A percentile compares a stretch with the other conserved stretches of the same genome.
These are phyloP conservation scores for Bagarius yarrelli DNA, from an alignment of 2,113 vertebrate genomes.

Conservation along the genomic window DNA sequence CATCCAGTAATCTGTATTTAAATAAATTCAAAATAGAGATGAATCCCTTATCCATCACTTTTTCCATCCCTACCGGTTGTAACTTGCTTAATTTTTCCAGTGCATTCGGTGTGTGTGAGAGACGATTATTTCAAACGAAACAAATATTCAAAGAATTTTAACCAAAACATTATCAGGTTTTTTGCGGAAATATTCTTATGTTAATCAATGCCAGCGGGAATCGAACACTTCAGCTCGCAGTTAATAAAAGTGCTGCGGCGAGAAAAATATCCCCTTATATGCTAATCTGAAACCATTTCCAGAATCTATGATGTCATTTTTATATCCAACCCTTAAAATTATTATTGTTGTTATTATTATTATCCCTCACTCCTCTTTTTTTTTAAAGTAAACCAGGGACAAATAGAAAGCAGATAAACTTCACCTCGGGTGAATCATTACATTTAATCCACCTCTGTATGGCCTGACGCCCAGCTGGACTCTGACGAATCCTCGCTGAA, in stretches of 20 bases:
- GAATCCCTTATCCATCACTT: background rate
- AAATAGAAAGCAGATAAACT: conserved; percentile 2
- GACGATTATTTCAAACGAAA: background rate
- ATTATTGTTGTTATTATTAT: conserved; percentile 1
- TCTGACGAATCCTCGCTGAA: background rate
- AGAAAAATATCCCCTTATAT: too few species aligned
- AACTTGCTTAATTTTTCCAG: background rate
- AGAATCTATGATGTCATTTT: background rate
- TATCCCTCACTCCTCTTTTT: background rate
- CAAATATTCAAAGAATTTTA: background rate
- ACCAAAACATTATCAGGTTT: background rate
- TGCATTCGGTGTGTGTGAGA: background rate
- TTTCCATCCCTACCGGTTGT: background rate
- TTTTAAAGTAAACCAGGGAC: background rate
- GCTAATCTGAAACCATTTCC: background rate
- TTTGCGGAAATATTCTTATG: background rate
- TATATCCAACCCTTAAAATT: background rate
- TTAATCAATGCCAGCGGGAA: background rate
- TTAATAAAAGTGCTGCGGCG: background rate
- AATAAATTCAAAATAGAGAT: too few species aligned
- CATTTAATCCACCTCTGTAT: background rate
- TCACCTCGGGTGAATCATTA: background rate
- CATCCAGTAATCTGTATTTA: too few species aligned
- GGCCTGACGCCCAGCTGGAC: conserved; percentile 5
- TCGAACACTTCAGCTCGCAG: background rate